phyloP scores from a whole-genome alignment of 2,888 invertebrate species.

The Ctenicera cuprea region DNA sequence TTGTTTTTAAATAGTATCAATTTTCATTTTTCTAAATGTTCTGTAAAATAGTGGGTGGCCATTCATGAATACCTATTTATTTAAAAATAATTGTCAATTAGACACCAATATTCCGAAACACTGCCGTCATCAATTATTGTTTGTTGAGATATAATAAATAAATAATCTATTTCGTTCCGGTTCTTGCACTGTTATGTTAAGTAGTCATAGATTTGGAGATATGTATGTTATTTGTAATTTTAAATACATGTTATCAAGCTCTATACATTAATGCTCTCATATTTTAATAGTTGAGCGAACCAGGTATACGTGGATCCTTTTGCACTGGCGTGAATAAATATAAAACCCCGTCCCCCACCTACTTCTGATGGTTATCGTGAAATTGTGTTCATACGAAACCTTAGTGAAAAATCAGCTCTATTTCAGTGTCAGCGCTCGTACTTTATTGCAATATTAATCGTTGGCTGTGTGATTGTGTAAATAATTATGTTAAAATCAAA shows the following conservation, averaged over 20 bases:
- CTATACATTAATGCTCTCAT: not conserved
- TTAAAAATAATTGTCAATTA: too few relatives aligned
- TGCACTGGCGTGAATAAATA: not conserved
- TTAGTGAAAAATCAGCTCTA: not conserved
- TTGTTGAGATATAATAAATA: slow-evolving; percentile 2
- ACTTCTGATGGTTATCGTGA: not conserved
- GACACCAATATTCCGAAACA: too few relatives aligned
- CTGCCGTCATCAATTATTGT: not conserved
- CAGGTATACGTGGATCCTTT: not conserved
- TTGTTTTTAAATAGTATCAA: too few relatives aligned
- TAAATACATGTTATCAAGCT: not conserved
- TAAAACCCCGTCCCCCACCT: not conserved
- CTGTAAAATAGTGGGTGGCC: too few relatives aligned
- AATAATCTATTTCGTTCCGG: slow-evolving; percentile 26
- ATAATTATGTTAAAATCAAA: not conserved
- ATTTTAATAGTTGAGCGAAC: not conserved
- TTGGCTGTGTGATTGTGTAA: not conserved
- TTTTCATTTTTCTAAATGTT: too few relatives aligned
- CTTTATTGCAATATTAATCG: not conserved
- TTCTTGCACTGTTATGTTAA: slow-evolving; percentile 10
- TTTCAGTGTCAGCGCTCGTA: not conserved
- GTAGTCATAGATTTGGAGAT: not conserved
- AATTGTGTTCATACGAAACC: not conserved
- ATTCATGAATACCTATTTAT: too few relatives aligned
- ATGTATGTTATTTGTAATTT: slow-evolving; percentile 18